These are phyloP conservation scores for Chelidonichthys spinosus DNA, from an alignment of 2,797 vertebrate genomes.

Conservation along the genomic window DNA sequence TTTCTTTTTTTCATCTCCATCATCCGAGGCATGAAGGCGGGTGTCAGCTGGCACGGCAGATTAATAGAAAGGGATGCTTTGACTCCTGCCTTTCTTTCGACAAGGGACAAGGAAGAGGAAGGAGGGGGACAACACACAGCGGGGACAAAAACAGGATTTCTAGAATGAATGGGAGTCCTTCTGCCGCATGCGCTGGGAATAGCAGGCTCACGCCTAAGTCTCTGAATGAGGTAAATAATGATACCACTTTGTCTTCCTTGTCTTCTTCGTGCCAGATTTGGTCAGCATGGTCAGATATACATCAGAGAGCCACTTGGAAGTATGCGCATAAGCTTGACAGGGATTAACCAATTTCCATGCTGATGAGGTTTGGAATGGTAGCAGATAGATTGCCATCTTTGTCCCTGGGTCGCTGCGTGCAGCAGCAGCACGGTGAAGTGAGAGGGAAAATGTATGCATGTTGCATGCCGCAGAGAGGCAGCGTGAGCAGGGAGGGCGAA, in stretches of 20 bases:
- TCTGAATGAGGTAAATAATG: constrained; percentile 87
- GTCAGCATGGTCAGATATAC: constrained; percentile 40
- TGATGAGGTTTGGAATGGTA: constrained; percentile 68
- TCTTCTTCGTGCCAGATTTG: constrained; percentile 40
- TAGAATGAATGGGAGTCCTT: constrained; percentile 86
- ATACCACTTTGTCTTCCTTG: constrained; percentile 46
- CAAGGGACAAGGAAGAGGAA: constrained; percentile 66
- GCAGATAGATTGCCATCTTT: constrained; percentile 78
- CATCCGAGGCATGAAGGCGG: constrained; percentile 72
- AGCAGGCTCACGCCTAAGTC: constrained; percentile 80
- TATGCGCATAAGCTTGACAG: constrained; percentile 49
- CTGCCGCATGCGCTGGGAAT: constrained; percentile 86
- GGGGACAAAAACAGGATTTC: constrained; percentile 78
- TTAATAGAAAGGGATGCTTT: constrained; percentile 84
- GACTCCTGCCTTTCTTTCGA: constrained; percentile 82
- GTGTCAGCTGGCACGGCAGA: constrained; percentile 72
- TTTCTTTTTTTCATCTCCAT: constrained; percentile 48
- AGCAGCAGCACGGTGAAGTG: constrained; percentile 44
- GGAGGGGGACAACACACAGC: constrained; percentile 60
- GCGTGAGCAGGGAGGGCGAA: constrained; percentile 38
- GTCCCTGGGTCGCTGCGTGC: constrained; percentile 61
- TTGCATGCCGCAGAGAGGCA: constrained; percentile 69
- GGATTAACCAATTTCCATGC: constrained; percentile 72
- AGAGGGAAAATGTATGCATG: constrained; percentile 53
- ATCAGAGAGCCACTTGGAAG: constrained; percentile 60